Percentiles rank a stretch among this genome's conserved stretches.
Evolutionary conservation across 2,888 invertebrate genomes (phyloP).

Genomic region (Cantharis rufa): DNA sequence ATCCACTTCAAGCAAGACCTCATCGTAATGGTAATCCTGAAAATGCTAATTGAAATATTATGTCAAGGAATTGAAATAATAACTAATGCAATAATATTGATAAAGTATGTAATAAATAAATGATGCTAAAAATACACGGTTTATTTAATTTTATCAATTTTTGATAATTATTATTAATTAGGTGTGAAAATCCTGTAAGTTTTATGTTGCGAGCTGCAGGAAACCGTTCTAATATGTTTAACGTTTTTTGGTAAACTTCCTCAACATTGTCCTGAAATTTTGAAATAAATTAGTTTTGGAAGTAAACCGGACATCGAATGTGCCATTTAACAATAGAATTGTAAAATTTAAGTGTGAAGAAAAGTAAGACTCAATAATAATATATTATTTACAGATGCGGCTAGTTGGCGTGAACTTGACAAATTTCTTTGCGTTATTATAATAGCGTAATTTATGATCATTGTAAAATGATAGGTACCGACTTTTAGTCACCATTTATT

Average conservation of each 20-base stretch:
- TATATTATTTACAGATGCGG: background rate
- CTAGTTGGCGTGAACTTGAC: background rate
- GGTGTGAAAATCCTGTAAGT: background rate
- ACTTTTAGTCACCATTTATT: background rate
- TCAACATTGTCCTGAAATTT: background rate
- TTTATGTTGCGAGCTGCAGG: no score
- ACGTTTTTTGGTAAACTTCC: no score
- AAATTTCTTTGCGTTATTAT: background rate
- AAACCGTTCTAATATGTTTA: no score
- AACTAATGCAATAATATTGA: no score
- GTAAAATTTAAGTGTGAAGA: background rate
- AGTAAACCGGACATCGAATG: background rate
- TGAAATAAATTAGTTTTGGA: background rate
- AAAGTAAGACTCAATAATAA: background rate
- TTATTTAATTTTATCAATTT: background rate
- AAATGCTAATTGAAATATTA: background rate
- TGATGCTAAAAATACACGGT: background rate
- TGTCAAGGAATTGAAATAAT: background rate
- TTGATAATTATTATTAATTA: background rate
- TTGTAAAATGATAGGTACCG: background rate
- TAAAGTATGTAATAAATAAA: background rate
- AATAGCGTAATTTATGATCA: background rate
- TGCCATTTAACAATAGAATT: background rate
- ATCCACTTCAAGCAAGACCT: background rate
- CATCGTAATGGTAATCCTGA: background rate